Evolutionary conservation across 2,113 vertebrate genomes (phyloP).

Genomic region (Notechis scutatus): DNA sequence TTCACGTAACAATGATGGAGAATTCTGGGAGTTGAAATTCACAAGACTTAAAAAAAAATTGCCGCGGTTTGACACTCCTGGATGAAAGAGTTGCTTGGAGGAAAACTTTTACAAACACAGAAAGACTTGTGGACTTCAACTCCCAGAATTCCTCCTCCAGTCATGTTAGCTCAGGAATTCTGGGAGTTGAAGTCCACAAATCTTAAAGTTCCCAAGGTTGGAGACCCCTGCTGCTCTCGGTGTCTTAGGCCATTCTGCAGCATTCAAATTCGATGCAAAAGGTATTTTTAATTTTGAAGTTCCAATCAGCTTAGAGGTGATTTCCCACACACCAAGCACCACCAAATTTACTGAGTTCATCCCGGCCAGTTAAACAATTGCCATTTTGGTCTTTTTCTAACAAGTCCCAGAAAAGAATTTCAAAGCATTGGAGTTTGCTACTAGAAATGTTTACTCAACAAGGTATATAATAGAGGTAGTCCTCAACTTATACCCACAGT

Average conservation of each 20-base stretch:
- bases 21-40: background rate
- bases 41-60: background rate
- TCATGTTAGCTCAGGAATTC: no score
- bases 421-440: background rate
- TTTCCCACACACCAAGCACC: background rate
- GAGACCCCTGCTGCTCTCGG: background rate
- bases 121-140: no score
- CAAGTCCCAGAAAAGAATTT: background rate
- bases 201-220: no score
- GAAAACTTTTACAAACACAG: no score
- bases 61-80: no score
- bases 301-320: background rate
- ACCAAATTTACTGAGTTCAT: background rate
- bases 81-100: no score
- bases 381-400: background rate
- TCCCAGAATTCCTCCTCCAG: no score
- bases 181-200: background rate
- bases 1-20: background rate
- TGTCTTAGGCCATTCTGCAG: background rate
- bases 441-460: background rate
- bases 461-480: background rate
- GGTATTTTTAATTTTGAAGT: background rate
- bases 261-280: background rate
- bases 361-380: background rate
- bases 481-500: no score